phyloP scores from a whole-genome alignment of 1,140 invertebrate species.

The Leguminivora glycinivorella region DNA sequence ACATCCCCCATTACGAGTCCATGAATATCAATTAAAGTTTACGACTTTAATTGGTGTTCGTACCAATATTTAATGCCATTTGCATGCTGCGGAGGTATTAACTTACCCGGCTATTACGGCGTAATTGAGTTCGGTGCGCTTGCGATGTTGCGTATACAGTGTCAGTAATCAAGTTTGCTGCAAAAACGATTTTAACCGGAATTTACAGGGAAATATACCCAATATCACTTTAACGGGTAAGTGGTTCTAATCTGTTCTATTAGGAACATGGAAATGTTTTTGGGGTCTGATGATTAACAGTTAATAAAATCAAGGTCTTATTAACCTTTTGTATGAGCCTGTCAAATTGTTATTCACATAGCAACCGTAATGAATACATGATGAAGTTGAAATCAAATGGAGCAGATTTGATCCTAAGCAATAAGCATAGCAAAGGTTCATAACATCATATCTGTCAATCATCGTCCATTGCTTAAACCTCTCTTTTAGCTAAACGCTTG shows the following conservation, averaged over 20 bases:
- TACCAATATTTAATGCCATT: slow-evolving; percentile 63
- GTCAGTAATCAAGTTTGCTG: slow-evolving; percentile 10
- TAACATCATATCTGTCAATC: no score
- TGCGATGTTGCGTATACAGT: slow-evolving; percentile 39
- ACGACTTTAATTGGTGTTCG: slow-evolving; percentile 61
- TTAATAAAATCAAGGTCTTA: not conserved
- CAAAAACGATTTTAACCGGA: not conserved
- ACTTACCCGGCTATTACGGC: slow-evolving; percentile 54
- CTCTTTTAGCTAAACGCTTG: no score
- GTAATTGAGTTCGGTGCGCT: slow-evolving; percentile 57
- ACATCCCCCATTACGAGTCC: slow-evolving; percentile 44
- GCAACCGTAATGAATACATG: no score
- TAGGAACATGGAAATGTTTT: not conserved
- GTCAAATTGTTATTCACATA: no score
- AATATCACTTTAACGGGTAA: not conserved
- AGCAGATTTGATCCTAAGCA: no score
- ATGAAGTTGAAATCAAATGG: no score
- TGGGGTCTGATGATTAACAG: not conserved
- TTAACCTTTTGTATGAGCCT: no score
- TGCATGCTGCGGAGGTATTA: slow-evolving; percentile 60
- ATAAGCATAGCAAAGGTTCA: no score
- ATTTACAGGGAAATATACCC: not conserved
- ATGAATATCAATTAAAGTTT: slow-evolving; percentile 63
- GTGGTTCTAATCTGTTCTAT: not conserved
- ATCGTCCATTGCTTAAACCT: no score